Base-by-base conservation (phyloP, 2,797 vertebrate species). In the Mionectes olivaceus region DNA sequence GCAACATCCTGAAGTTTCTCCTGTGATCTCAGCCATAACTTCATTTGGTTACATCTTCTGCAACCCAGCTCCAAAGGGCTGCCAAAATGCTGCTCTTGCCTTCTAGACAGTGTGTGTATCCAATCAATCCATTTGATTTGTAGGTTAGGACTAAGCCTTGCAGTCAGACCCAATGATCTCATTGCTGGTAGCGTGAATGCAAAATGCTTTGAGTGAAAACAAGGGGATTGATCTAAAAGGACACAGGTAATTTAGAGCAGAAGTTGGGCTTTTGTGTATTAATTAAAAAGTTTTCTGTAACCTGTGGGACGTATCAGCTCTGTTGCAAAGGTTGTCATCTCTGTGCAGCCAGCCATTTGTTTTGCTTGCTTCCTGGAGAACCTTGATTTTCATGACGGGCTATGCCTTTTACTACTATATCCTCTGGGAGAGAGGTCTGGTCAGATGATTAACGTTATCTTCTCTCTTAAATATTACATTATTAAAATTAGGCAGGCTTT, bases 401-500 rank as follows among this genome's bases (percentile, higher is more conserved):
- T 84, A 56, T 92, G 65, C 64, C 60, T 92, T 94, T 92, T 71
- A 33, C 83, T 90, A 10, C 60, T 37, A 18, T 50, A 67, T 80
- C 90, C 95, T 76, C 43, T 76, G 94, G 87, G 92, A 95, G 24
- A 77, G 68, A 80, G 88, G 89, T 89, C 95, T 95, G 97, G 97
- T 96, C 97, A 97, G 91, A 96, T 95, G 94, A 97, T 97, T 97
- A 97, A 92, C 94, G 94, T 93, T 90, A 96, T 95, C 87, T 97
- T 91, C 95, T 92, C 90, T 96, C 96, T 97, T 97, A 97, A 97
- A 97, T 97, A 97, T 94, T 97, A 90, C 89, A 95, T 96, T 97
- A 97, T 89, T 95, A 97, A 97, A 97, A 94, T 89, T 30, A 73
- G 92, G 83, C 86, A 76, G 86, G 60, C 13, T 90, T 83, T 88